Evolutionary conservation across 37 sponge, comb jelly and placozoan genomes (phyloP), one percentile per base, ranked within the genome.

Genomic region (Halichondria panicea): DNA sequence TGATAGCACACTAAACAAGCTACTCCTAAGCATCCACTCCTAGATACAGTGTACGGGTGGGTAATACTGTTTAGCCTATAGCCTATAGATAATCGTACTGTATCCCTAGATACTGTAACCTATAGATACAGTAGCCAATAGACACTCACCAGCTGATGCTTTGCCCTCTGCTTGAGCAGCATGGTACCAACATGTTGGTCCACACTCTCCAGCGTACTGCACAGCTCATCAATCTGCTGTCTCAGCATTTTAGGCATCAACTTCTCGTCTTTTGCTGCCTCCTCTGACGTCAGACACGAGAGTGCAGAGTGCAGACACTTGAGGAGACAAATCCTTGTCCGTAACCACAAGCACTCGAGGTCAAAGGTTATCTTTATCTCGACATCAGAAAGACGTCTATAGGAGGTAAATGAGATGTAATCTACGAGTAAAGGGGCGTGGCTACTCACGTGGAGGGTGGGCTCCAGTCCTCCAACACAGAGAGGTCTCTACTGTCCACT

Each of bases 401-500:
- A 48, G n/a, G 7, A 75, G 22, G 66, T 41, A 35, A 55, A 1
- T 69, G 27, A 30, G 19, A 45, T 22, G 33, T 11, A 38, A 38
- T 24, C 25, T 21, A 60, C 9, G 30, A 57, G 11, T 37, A 3
- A 3, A 8, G 31, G 40, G n/a, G 12, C 4, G 28, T 33, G 18
- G 12, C 2, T 53, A 33, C 68, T 40, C 42, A 78, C 79, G 36
- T 55, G 18, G 39, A 40, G 11, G 54, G 40, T 21, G 79, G 79
- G 42, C 59, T 68, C 83, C 87, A 91, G 59, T 85, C 87, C 30
- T 85, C 91, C 59, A 82, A 60, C 21, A 91, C 75, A 21, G 42
- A 55, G 43, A 91, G 44, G 63, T 91, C 87, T 78, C 91, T 71
- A 62, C 82, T 86, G 66, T 91, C 91, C 31, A 63, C 46, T 8